Base-by-base conservation (phyloP, 2,888 invertebrate genomes). In the Desoria tigrina region DNA sequence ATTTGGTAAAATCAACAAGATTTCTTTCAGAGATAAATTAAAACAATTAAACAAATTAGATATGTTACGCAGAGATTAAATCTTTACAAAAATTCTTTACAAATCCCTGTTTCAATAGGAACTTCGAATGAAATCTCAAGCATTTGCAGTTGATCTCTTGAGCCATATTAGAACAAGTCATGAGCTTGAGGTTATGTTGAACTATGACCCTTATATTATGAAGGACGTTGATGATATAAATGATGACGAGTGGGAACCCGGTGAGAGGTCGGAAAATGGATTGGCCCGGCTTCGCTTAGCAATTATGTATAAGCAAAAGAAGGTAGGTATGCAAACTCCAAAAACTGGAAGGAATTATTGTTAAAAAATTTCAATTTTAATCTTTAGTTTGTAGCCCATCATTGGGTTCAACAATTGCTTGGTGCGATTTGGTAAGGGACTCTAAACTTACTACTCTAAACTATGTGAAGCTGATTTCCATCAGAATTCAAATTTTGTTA, bases 221-320 rank as follows among this genome's bases (percentile, higher is more conserved):
- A 63, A 60, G 27, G 85, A 86, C 67, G 85, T 86, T 7, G 51
- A 51, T 9, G 83, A 87, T 2, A 88, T 89, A 71, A 86, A 88
- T 75, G 92, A 92, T 90, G 53, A 32, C 9, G 67, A 55, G 6
- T 2, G n/a, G 7, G 67, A 39, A 11, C 55, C 60, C 1, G 50
- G 32, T 14, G 63, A 67, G 32, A 63, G 49, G 32, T 54, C 57
- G 39, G 67, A 67, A 51, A 27, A 63, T 32, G 67, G 63, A 16
- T 32, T 67, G 14, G 45, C 67, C 21, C 83, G 97, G 71, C 84
- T 98, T 37, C 96, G 95, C 81, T 83, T 97, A 59, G 97, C 97
- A 16, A 94, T 98, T 74, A 91, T 94, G 79, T 95, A 94, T 79
- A 94, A 96, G 79, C 97, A 98, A 81, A 98, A 98, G 83, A 88